Conservation (phyloP, 1,140 invertebrate genomes). For the Aplysia californica region DNA sequence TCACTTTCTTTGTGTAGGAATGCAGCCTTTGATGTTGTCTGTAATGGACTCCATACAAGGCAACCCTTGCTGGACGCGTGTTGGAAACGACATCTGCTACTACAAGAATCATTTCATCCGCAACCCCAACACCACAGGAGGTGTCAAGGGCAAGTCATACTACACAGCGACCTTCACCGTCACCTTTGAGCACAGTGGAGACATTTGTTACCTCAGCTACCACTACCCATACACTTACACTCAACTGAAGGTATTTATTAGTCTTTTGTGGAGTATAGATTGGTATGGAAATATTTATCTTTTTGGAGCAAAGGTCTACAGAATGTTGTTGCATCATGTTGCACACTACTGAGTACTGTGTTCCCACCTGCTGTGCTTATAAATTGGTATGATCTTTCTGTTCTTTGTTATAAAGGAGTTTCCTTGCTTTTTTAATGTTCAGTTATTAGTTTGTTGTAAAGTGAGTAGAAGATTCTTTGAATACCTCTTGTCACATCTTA, state of each 20-base stretch:
- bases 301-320: too few relatives aligned
- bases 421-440: too few relatives aligned
- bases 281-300: too few relatives aligned
- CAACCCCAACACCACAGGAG: conserved; percentile 66
- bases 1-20: conserved; percentile 70
- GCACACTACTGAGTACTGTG: too few relatives aligned
- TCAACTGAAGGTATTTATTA: conserved; percentile 73
- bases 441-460: too few relatives aligned
- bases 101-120: conserved; percentile 71
- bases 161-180: conserved; percentile 95
- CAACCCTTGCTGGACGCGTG: conserved; percentile 78
- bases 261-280: too few relatives aligned
- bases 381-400: too few relatives aligned
- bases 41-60: conserved; percentile 77
- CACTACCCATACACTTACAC: conserved; percentile 97
- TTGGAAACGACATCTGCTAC: conserved; percentile 85
- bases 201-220: conserved; percentile 94
- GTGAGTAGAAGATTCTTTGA: too few relatives aligned
- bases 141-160: conserved; percentile 71
- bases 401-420: too few relatives aligned
- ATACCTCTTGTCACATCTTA: too few relatives aligned
- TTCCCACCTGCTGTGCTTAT: too few relatives aligned
- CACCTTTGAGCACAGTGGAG: conserved; percentile 88
- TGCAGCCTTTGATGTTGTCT: conserved; percentile 92
- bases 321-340: too few relatives aligned